A percentile compares a stretch with the other conserved stretches of the same genome.
Conservation (phyloP, 2,797 vertebrate species). For the Lithobates pipiens region DNA sequence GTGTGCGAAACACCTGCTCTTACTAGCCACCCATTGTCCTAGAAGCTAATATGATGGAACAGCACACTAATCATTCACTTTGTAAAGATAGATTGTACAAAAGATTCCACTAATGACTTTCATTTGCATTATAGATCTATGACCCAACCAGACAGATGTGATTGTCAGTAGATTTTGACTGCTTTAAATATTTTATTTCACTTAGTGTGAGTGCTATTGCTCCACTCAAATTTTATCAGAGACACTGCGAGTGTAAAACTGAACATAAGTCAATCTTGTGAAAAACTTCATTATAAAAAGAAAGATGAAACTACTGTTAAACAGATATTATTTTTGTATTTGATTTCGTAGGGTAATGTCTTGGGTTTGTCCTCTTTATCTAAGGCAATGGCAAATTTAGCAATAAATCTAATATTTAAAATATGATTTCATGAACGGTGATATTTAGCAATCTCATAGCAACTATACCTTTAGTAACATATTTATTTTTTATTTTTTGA, state of each 20-base stretch:
- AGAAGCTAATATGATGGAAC: slow-evolving; percentile 66
- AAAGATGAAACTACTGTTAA: background rate
- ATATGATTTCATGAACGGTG: background rate
- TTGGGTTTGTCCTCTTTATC: background rate
- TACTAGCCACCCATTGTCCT: slow-evolving; percentile 67
- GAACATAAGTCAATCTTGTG: background rate
- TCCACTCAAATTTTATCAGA: background rate
- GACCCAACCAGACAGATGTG: background rate
- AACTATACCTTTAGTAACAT: background rate
- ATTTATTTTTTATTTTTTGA: too few species aligned
- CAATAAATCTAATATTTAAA: background rate
- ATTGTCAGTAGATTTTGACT: background rate
- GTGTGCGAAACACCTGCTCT: slow-evolving; percentile 66
- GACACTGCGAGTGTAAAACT: background rate
- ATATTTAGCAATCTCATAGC: background rate
- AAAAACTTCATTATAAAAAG: background rate
- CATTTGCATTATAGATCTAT: slow-evolving; percentile 41
- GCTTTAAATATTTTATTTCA: slow-evolving; percentile 29
- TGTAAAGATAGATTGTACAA: slow-evolving; percentile 33
- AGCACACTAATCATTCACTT: background rate
- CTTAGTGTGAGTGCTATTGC: background rate
- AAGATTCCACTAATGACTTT: slow-evolving; percentile 10
- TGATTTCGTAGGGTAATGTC: background rate
- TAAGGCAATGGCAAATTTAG: background rate
- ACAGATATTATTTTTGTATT: background rate